Evolutionary conservation across 2,113 vertebrate genomes (phyloP).

Genomic region (Lepisosteus osseus): DNA sequence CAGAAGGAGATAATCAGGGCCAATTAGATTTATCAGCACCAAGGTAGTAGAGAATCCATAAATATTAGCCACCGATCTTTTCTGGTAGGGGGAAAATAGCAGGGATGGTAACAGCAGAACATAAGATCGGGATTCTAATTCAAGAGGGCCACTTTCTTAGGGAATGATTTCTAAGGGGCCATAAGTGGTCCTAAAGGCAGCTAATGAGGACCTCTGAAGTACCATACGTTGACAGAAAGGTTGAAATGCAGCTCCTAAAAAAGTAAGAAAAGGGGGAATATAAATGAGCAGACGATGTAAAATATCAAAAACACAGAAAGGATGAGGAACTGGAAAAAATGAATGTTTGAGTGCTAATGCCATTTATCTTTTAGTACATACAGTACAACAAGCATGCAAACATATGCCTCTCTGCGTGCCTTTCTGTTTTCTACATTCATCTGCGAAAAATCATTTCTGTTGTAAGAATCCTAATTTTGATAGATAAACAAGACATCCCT

Average conservation of each 20-base stretch:
- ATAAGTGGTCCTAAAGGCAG: slow-evolving; percentile 22
- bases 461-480: too few relatives aligned
- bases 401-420: neutral
- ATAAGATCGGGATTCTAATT: neutral
- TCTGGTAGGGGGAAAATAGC: neutral
- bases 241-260: slow-evolving; percentile 13
- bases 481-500: too few relatives aligned
- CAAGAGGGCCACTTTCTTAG: neutral
- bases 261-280: slow-evolving; percentile 2
- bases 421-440: neutral
- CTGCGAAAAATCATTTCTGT: too few relatives aligned
- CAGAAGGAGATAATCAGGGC: too few relatives aligned
- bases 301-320: neutral
- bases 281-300: neutral
- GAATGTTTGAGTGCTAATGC: too few relatives aligned
- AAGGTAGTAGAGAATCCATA: too few relatives aligned
- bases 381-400: neutral
- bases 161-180: neutral
- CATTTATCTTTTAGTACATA: neutral
- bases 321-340: neutral
- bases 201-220: slow-evolving; percentile 23
- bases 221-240: slow-evolving; percentile 10
- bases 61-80: neutral
- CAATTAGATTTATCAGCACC: too few relatives aligned
- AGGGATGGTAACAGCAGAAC: neutral